Conservation (phyloP, 1,140 invertebrate genomes). For the Phymorhynchus buccinoides region DNA sequence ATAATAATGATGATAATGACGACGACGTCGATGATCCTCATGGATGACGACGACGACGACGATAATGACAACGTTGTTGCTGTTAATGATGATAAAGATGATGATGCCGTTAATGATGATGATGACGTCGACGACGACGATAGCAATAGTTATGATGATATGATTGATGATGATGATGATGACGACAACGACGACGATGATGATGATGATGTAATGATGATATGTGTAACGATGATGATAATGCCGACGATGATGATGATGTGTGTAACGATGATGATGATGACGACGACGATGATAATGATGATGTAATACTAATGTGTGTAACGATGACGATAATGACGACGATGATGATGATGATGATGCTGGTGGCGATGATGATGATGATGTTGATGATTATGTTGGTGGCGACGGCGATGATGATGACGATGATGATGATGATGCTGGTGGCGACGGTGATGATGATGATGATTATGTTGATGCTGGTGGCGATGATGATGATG, state of each 20-base stretch:
- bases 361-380: background rate
- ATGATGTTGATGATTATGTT: background rate
- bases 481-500: background rate
- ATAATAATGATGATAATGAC: too few species aligned
- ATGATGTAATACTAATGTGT: too few species aligned
- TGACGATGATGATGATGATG: background rate
- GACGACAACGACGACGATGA: background rate
- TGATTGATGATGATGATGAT: background rate
- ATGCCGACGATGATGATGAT: background rate
- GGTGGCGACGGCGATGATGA: background rate
- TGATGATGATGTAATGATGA: background rate
- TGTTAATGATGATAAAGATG: background rate
- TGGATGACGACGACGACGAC: background rate
- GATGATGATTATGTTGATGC: background rate
- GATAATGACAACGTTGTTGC: background rate
- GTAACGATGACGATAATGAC: background rate
- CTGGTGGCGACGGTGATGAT: background rate
- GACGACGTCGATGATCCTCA: too few species aligned
- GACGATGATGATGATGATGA: background rate
- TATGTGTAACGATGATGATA: background rate
- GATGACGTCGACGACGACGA: background rate
- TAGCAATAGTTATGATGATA: background rate
- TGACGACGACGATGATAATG: too few species aligned
- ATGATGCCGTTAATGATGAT: background rate
- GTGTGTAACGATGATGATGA: background rate